Base-by-base conservation (phyloP, 2,888 invertebrate species). In the Imbricaverruca yamaguchii region DNA sequence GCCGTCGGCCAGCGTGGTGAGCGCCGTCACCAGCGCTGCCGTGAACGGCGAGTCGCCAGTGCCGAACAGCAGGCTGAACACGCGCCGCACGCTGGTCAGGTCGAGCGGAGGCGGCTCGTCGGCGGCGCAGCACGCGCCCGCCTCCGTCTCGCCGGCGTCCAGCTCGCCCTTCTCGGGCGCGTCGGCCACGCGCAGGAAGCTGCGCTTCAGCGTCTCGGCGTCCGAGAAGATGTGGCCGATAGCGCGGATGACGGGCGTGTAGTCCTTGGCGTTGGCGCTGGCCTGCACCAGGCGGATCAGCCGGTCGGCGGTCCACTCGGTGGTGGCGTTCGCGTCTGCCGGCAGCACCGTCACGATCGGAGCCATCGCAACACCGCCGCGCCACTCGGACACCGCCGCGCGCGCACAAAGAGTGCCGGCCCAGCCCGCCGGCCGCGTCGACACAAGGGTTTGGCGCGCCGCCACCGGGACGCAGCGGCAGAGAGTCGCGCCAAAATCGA, bases 1-100 rank as follows among this genome's bases (percentile, higher is more conserved):
- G 25, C 57, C 79, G 59, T 61, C 81, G 53, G 67, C 81, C 81
- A 81, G 56, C 11, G 81, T 39, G 18, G 67, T 67, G 23, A 79
- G 55, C 53, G 81, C 67, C 53, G 61, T 79, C 69, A 77, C 80
- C 57, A 81, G 57, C 15, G 77, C 81, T 18, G 77, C 59, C 63
- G 69, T 59, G 21, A 53, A 56, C 23, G 79, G 23, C 0, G 69
- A 63, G 23, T 63, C 57, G 10, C 65, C 57, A 7, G 77, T 80
- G 55, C 69, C 39, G 55, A 81, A 65, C 23, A 53, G 65, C 18
- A 74, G 74, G 18, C 53, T 11, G 74, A 74, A 74, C 53, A 74
- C 18, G 18, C 74, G 74, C 21, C 74, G 53, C 21, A 53, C 74
- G 18, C 18, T 21, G 21, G 12, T 21, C 53, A 74, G 74, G 21